Conservation (phyloP, 2,113 vertebrate genomes). For the Isurus oxyrinchus region DNA sequence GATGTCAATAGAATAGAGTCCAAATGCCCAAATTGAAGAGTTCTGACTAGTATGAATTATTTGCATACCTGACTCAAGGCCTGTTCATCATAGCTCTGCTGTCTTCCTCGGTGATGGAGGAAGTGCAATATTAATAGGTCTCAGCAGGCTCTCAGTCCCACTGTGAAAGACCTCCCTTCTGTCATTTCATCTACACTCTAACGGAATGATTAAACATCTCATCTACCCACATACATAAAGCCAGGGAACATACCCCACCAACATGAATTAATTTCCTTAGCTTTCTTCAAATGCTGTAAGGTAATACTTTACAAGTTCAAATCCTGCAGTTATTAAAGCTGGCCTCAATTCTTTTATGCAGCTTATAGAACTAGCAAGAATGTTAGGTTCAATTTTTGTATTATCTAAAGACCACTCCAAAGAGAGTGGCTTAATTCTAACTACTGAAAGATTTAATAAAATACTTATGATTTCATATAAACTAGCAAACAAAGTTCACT, state of each 20-base stretch:
- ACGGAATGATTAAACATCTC: not conserved
- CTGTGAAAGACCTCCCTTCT: not conserved
- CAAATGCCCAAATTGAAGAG: not conserved
- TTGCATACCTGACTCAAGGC: not conserved
- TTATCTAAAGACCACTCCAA: not conserved
- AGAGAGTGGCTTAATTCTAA: not conserved
- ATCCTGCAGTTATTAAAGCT: not conserved
- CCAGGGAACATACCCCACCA: not conserved
- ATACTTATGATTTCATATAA: not conserved
- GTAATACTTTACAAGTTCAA: not conserved
- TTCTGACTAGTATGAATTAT: not conserved
- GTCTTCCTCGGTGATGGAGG: not conserved
- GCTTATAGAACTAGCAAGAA: not conserved
- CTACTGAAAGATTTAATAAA: not conserved
- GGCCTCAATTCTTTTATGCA: not conserved
- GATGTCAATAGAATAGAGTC: not conserved
- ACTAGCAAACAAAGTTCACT: not conserved
- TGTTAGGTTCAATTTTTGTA: not conserved
- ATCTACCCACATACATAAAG: not conserved
- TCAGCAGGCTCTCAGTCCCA: slow-evolving; percentile 1
- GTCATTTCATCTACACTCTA: not conserved
- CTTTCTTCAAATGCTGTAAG: not conserved
- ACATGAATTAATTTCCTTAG: not conserved
- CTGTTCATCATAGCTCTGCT: not conserved
- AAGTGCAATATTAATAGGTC: slow-evolving; percentile 10